Percentiles rank a stretch among this genome's conserved stretches.
These are phyloP conservation scores for Brachionus asplanchnoidis DNA, from an alignment of 1,140 invertebrate genomes.

Conservation along the genomic window DNA sequence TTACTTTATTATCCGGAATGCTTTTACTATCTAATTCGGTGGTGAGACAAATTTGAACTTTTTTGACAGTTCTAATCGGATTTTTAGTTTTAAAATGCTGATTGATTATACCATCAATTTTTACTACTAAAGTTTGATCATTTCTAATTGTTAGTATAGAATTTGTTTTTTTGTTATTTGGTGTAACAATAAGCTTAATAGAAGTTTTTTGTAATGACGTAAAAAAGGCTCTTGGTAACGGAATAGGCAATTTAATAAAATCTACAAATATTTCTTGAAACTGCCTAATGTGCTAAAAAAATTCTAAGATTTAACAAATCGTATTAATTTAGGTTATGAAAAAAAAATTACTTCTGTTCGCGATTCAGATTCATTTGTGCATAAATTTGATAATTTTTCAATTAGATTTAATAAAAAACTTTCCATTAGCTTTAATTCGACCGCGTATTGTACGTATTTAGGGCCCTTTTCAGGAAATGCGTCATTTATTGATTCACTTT, in stretches of 20 bases:
- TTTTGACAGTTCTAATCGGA: not conserved
- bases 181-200: constrained; percentile 20
- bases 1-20: constrained; percentile 34
- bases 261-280: constrained; percentile 35
- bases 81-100: constrained; percentile 5
- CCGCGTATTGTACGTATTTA: not conserved
- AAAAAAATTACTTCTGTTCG: not conserved
- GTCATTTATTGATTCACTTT: not conserved
- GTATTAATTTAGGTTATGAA: not conserved
- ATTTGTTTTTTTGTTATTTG: constrained; percentile 30
- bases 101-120: constrained; percentile 41
- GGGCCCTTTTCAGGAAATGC: not conserved
- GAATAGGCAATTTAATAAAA: constrained; percentile 30
- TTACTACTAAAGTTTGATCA: constrained; percentile 32
- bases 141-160: constrained; percentile 5
- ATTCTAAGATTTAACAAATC: not conserved
- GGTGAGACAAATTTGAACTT: constrained; percentile 15
- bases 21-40: constrained; percentile 34
- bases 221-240: constrained; percentile 36
- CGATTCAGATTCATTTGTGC: not conserved
- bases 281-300: not conserved
- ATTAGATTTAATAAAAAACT: not conserved
- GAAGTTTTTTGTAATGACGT: constrained; percentile 26
- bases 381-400: not conserved
- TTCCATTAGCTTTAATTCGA: not conserved